phyloP scores from a whole-genome alignment of 1,140 invertebrate species.

The Battus philenor region DNA sequence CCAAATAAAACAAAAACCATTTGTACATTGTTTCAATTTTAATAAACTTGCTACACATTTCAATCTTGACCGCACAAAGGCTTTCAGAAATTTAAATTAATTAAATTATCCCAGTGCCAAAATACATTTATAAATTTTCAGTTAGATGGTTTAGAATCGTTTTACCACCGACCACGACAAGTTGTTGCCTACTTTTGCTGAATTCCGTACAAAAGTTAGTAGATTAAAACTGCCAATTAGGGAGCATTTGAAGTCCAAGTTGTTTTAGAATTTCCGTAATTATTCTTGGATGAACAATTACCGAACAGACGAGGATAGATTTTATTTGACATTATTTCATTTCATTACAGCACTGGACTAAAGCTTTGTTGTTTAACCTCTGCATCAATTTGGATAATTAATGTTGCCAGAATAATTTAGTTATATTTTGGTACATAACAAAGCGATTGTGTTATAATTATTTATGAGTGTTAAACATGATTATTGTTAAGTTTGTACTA shows the following conservation, averaged over 20 bases:
- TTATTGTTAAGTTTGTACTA: too few species aligned
- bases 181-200: constrained; percentile 65
- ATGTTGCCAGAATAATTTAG: too few species aligned
- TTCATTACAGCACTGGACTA: constrained; percentile 9
- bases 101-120: constrained; percentile 41
- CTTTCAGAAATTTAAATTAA: constrained; percentile 30
- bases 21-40: constrained; percentile 9
- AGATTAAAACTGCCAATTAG: constrained; percentile 74
- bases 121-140: constrained; percentile 68
- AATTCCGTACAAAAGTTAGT: constrained; percentile 71
- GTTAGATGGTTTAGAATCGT: constrained; percentile 63
- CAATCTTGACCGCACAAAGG: constrained; percentile 27
- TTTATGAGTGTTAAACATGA: too few species aligned
- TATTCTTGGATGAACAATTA: constrained; percentile 69
- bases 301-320: constrained; percentile 40
- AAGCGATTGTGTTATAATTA: too few species aligned
- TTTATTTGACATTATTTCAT: constrained; percentile 42
- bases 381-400: too few species aligned
- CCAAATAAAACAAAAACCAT: constrained; percentile 19
- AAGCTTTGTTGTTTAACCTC: too few species aligned
- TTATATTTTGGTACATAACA: too few species aligned
- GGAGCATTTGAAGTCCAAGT: constrained; percentile 70
- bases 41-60: constrained; percentile 15
- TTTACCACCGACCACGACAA: constrained; percentile 64
- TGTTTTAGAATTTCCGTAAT: constrained; percentile 71